Base-by-base conservation (phyloP, 2,113 vertebrate species). In the Oreochromis aureus region DNA sequence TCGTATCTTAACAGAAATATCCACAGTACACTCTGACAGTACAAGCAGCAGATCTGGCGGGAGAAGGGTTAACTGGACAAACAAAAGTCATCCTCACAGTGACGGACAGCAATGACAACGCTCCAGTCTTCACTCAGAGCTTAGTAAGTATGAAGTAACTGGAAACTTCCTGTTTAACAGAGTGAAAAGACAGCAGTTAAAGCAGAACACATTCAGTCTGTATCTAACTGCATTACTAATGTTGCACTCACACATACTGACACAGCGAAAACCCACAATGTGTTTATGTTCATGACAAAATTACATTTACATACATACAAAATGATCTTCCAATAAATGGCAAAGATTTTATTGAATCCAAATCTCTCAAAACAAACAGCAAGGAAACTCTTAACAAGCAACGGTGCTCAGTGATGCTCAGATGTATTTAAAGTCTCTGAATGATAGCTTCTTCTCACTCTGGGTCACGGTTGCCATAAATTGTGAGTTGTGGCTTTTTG, bases 101-200 rank as follows among this genome's bases (percentile, higher is more conserved):
- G 88, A 93, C 87, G 0, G 98, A 98, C 1, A 91, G 90, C 82
- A 99, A 99, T 0, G 98, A 98, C 94, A 97, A 98, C 3, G 81
- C 96, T 34, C 98, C 98, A 0, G 0, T 86, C 80, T 99, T 98
- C 71, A 0, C 93, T 4, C 89, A 96, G 0, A 0, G 24, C 24
- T 24, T 24, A 1, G 98, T 99, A 97, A 96, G 94, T 53, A 32
- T 1, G 6, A 51, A 36, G 11, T 3, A 6, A 58, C 22, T 56
- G 22, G 0, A 13, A 56, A 56, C 55, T 27, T 54, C 3, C 56
- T 59, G 24, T 30, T 30, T 59, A 30, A 30, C 56, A 24, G 24
- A 24, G 24, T 24, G 24, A 24, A 24, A 3, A 24, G 24, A 3
- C 46, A 48, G 16, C 3, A 51, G 22, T 27, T 24, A 56, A 13